A percentile compares a stretch with the other conserved stretches of the same genome.
phyloP scores from a whole-genome alignment of 2,113 vertebrate species.

The Ctenodactylus gundi region DNA sequence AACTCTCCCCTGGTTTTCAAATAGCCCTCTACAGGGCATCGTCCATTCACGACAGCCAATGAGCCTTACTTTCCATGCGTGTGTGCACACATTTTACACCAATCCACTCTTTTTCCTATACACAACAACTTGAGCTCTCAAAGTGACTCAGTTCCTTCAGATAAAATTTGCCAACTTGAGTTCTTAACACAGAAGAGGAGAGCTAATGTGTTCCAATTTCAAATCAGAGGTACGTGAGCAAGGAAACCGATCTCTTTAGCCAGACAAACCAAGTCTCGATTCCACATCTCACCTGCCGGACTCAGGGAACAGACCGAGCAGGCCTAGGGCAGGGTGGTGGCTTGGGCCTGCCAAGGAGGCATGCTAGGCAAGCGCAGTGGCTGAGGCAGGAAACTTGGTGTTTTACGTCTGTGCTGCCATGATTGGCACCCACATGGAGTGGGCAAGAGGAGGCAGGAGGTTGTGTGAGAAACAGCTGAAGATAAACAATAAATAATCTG shows the following conservation, averaged over 20 bases:
- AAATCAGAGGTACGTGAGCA: neutral
- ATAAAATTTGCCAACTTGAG: neutral
- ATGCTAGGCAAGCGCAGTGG: neutral
- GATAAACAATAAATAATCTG: constrained; percentile 17
- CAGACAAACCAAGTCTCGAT: neutral
- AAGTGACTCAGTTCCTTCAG: constrained; percentile 4
- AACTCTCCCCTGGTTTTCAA: neutral
- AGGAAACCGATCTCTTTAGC: neutral
- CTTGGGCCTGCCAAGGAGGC: neutral
- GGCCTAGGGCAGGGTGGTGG: too few relatives aligned
- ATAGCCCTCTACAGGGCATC: neutral
- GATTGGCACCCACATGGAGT: neutral
- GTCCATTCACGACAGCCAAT: neutral
- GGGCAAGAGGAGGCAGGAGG: neutral
- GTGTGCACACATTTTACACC: neutral
- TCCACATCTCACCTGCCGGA: neutral
- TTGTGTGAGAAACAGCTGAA: neutral
- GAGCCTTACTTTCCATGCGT: neutral
- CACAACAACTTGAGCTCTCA: neutral
- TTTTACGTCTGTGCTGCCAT: neutral
- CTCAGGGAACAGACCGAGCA: neutral
- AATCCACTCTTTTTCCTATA: neutral
- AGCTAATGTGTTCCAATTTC: neutral
- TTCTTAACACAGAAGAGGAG: neutral
- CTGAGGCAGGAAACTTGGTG: neutral